These are phyloP conservation scores for Salmo trutta DNA, from an alignment of 2,797 vertebrate genomes.

Conservation along the genomic window DNA sequence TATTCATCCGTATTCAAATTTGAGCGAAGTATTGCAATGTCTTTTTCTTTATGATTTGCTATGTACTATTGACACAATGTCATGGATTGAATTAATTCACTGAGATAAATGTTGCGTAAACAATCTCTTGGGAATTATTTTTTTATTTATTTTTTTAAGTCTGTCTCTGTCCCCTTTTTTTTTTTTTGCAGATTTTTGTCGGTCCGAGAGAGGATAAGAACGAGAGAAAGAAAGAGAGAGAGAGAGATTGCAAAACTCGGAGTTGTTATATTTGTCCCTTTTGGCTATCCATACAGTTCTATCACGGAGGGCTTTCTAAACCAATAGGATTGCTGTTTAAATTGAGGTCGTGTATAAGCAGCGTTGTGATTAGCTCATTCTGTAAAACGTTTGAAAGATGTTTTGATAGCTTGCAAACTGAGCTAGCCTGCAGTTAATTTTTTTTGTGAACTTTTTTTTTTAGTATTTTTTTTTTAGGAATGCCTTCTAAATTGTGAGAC, in stretches of 20 bases:
- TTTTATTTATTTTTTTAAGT: background rate
- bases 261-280: background rate
- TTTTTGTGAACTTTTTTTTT: background rate
- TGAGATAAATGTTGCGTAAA: background rate
- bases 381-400: background rate
- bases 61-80: background rate
- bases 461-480: background rate
- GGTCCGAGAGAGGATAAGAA: background rate
- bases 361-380: background rate
- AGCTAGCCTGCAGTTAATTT: background rate
- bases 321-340: background rate
- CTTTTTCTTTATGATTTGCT: background rate
- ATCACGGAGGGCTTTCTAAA: background rate
- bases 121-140: background rate
- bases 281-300: background rate
- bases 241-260: background rate
- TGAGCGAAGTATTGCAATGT: background rate
- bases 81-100: background rate
- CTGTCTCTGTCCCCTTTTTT: no score
- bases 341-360: background rate
- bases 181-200: no score
- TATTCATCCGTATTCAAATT: background rate
- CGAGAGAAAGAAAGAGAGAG: background rate
- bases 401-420: background rate
- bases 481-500: background rate